Evolutionary conservation across 2,113 vertebrate genomes (phyloP), one percentile per base, ranked within the genome.

Genomic region (Pomatostomus ruficeps): DNA sequence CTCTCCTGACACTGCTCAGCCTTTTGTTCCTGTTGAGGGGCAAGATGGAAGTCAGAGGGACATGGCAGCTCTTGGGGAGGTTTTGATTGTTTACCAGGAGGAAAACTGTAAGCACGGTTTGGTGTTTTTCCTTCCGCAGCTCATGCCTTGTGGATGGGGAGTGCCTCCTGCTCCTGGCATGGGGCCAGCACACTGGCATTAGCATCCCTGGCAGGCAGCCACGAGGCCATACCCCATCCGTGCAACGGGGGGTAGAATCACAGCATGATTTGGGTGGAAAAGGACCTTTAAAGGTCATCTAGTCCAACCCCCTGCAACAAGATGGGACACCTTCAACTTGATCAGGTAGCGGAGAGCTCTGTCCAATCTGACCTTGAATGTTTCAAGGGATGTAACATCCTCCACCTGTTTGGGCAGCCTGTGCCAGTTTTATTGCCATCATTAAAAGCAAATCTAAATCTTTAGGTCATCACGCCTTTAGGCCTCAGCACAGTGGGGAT

Each of bases 151-250:
- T 5, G 16, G 57, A n/a, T 63, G 66, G n/a, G 81, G n/a, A 78
- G n/a, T 85, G 45, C 57, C 59, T 70, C 9, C 55, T 49, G 48
- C 42, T 78, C 14, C 51, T 3, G 9, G 74, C 57, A 10, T 0
- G 21, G 42, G 31, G 12, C 72, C 72, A 79, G 57, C 38, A 45
- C 45, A 2, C 10, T 52, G 71, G 75, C 66, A 33, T 74, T 46
- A n/a, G 26, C 46, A 36, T 54, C 85, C 25, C 17, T 38, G 58
- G 59, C 68, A 58, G 68, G 21, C 12, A n/a, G 17, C 49, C 51
- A 0, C 4, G 23, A n/a, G 58, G 48, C 49, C 21, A 2, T 46
- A 36, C 11, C 19, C 48, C 3, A 2, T 18, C 48, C 0, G 0
- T 67, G 65, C 14, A 2, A 35, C 17, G 63, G n/a, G 20, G 6